A percentile compares a stretch with the other conserved stretches of the same genome.
Evolutionary conservation across 2,797 vertebrate species (phyloP).

Genomic region (Chelidonichthys spinosus): DNA sequence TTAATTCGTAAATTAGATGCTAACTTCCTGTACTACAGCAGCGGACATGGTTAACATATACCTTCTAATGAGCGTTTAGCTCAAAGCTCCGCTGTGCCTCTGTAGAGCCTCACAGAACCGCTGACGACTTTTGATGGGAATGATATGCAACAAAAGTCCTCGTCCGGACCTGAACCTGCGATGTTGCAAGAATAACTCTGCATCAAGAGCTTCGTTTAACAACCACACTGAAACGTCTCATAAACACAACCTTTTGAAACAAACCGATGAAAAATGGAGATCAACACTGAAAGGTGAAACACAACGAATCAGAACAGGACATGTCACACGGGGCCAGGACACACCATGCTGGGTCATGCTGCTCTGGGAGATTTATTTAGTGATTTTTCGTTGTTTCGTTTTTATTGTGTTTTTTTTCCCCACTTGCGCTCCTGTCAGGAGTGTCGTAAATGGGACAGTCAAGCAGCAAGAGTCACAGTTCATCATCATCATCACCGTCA

Average conservation of each 20-base stretch:
- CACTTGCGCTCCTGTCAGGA: slow-evolving; percentile 90
- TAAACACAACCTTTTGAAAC: neutral
- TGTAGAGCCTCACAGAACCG: neutral
- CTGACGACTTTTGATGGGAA: neutral
- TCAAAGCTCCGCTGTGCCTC: neutral
- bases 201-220: slow-evolving; percentile 1
- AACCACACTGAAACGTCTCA: slow-evolving; percentile 15
- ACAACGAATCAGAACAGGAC: slow-evolving; percentile 70
- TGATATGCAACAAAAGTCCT: neutral
- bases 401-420: slow-evolving; percentile 74
- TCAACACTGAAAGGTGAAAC: slow-evolving; percentile 36
- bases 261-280: slow-evolving; percentile 15
- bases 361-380: slow-evolving; percentile 93
- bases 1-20: neutral
- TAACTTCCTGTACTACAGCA: neutral
- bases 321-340: slow-evolving; percentile 79
- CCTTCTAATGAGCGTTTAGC: neutral
- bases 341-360: slow-evolving; percentile 92
- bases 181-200: neutral
- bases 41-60: neutral
- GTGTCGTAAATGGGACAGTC: slow-evolving; percentile 88
- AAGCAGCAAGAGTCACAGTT: slow-evolving; percentile 91
- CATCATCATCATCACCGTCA: slow-evolving; percentile 74
- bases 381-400: slow-evolving; percentile 75
- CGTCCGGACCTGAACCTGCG: neutral